Evolutionary conservation across 2,797 vertebrate genomes (phyloP).

Genomic region (Syngnathus acus): DNA sequence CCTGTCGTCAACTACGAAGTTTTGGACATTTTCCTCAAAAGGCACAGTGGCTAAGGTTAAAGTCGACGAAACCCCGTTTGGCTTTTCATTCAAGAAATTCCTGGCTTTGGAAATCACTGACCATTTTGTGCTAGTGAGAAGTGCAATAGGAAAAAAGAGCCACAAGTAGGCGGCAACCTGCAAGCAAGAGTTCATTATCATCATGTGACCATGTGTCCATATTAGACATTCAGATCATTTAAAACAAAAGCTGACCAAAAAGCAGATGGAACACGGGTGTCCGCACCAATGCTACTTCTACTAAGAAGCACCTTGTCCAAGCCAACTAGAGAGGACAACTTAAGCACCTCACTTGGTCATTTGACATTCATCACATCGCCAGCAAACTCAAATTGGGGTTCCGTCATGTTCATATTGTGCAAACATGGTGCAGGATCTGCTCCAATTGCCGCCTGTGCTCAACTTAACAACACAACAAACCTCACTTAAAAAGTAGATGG

Average conservation of each 20-base stretch:
- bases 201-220: not conserved
- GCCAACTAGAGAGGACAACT: not conserved
- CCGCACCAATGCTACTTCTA: not conserved
- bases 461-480: not conserved
- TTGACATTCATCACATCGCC: not conserved
- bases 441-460: not conserved
- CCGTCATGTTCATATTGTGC: too few species aligned
- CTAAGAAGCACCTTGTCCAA: too few species aligned
- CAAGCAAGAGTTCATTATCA: not conserved
- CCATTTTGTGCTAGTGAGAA: not conserved
- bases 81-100: too few species aligned
- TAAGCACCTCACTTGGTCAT: not conserved
- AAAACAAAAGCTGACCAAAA: not conserved
- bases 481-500: not conserved
- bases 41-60: not conserved
- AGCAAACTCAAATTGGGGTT: not conserved
- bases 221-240: not conserved
- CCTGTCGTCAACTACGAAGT: not conserved
- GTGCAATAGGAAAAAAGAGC: not conserved
- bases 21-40: not conserved
- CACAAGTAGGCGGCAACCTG: not conserved
- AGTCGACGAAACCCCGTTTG: not conserved
- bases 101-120: not conserved
- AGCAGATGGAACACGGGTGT: not conserved
- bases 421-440: not conserved